Base-by-base conservation (phyloP, 2,113 vertebrate species). In the Todiramphus saurophagus region DNA sequence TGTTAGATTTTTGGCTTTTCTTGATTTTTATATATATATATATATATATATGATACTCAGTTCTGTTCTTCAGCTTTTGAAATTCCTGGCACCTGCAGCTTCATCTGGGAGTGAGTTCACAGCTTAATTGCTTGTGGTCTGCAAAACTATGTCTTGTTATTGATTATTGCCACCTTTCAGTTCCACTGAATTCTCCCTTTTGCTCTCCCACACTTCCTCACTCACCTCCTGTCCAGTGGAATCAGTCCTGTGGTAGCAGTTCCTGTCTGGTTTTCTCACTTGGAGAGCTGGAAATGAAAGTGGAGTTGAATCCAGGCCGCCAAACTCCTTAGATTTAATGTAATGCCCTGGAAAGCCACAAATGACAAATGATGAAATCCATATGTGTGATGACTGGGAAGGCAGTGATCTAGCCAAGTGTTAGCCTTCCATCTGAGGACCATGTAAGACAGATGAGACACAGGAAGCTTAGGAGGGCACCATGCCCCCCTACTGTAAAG, bases 391-490 rank as follows among this genome's bases (percentile, higher is more conserved):
- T 43, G 53, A 51, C 72, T 63, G 28, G 35, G 55, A 78, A 28
- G 28, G 50, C 37, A 39, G 44, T 1, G 4, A 43, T 59, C n/a
- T 60, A 77, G 67, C 44, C 5, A 1, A 55, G 16, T 4, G 53
- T 19, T 59, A 67, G 41, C 44, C 70, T 75, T 50, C 48, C 3
- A 1, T 43, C 79, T 16, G 67, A 55, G 41, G n/a, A 33, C 4
- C 41, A 18, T 2, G 1, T 17, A 5, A 21, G 35, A 13, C 11
- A 56, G 33, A 33, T 67, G 83, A 83, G 59, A 15, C 13, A 5
- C 0, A 0, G 46, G 50, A 27, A 48, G 46, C 21, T n/a, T 5
- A 30, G 39, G 46, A 25, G 59, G 9, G 35, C 9, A 70, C 16
- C 11, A 4, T 16, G 25, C 20, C n/a, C 23, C 46, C 14, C 41